Base-by-base conservation (phyloP, 2,888 invertebrate species). In the Dasysyrphus tricinctus region DNA sequence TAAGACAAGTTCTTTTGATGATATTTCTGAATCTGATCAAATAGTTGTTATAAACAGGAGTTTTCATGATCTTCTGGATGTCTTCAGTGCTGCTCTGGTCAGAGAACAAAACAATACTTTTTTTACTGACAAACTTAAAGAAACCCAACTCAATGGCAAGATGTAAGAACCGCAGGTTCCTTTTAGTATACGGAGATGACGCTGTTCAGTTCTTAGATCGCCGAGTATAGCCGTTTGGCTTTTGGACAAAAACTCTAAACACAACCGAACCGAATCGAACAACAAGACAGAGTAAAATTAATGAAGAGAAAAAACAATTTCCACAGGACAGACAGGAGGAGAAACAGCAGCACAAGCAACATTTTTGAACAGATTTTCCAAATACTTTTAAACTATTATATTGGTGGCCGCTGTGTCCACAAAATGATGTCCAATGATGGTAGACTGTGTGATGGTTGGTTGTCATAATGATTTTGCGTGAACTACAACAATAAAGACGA, bases 1-100 rank as follows among this genome's bases (percentile, higher is more conserved):
- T 65, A 59, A 80, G 87, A 84, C 82, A 85, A 84, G 78, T 88
- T 88, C 79, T 84, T 88, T 77, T 79, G 84, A 85, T 80, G 80
- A 80, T 81, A 81, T 74, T 84, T 79, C 69, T 74, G 74, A 81
- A 70, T 81, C 78, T 78, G 81, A 86, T 86, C 74, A 86, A 86
- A 86, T 78, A 80, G 77, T 77, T 80, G 76, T 73, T 77, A 73
- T 69, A 73, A 85, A 72, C 80, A 69, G 69, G 61, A 76, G 80
- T 75, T 65, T 73, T 61, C 76, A 73, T 73, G 76, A 81, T 81
- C 69, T 63, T 69, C 34, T 73, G 37, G n/a, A 65, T 65, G 57
- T 16, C 72, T 56, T 24, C 65, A 34, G 56, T 59, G 47, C 34
- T 65, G 32, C 37, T 72, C 67, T 51, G 72, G 61, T 76, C 74